phyloP scores from a whole-genome alignment of 2,113 vertebrate genomes.

The Mastomys natalensis region DNA sequence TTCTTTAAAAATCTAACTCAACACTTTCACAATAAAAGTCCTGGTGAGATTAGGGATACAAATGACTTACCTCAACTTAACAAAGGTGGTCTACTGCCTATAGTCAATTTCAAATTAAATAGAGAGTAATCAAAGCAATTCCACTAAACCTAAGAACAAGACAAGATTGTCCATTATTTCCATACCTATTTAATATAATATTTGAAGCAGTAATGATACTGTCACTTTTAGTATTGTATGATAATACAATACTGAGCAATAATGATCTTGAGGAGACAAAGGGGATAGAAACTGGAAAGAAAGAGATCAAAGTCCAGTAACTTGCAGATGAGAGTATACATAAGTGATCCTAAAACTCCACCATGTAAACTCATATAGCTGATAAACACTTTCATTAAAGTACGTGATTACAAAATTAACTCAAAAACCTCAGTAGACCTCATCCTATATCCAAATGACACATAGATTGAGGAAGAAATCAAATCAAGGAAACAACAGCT shows the following conservation, averaged over 20 bases:
- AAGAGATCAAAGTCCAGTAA: neutral
- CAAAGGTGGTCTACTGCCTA: neutral
- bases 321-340: neutral
- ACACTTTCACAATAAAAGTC: too few relatives aligned
- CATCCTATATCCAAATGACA: neutral
- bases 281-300: neutral
- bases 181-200: neutral
- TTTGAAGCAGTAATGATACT: neutral
- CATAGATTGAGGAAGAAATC: neutral
- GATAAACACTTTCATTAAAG: neutral
- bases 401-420: neutral
- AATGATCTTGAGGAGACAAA: neutral
- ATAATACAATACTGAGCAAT: neutral
- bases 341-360: neutral
- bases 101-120: neutral
- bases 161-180: neutral
- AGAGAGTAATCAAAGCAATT: neutral
- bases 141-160: neutral
- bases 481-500: neutral
- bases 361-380: neutral
- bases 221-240: too few relatives aligned
- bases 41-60: neutral
- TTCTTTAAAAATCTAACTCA: too few relatives aligned
- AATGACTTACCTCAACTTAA: neutral
- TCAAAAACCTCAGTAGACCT: neutral